These are phyloP conservation scores for Acrocephalus kingi DNA, from an alignment of 2,113 vertebrate species.

Conservation along the genomic window DNA sequence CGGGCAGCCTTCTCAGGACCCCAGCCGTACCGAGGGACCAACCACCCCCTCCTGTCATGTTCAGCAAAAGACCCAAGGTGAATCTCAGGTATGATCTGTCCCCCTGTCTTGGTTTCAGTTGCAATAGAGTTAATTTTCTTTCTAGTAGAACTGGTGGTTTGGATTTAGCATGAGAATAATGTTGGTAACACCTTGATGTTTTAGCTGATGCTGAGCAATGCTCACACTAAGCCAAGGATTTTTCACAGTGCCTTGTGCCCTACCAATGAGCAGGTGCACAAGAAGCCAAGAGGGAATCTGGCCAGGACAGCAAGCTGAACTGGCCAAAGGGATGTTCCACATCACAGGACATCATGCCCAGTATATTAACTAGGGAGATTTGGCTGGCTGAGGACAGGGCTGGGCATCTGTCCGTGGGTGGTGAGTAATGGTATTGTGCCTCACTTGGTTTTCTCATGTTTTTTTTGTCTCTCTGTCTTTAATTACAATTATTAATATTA, in stretches of 20 bases:
- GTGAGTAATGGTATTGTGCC: background rate
- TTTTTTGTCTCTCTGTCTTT: background rate
- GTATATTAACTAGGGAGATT: background rate
- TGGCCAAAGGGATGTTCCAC: background rate
- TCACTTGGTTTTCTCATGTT: background rate
- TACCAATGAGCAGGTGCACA: background rate
- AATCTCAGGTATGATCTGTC: background rate
- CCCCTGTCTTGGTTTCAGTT: background rate
- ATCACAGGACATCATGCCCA: background rate
- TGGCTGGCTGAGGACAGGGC: background rate
- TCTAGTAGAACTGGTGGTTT: background rate
- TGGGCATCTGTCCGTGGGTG: background rate
- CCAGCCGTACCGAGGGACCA: rapidly evolving
- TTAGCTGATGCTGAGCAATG: background rate
- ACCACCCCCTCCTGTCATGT: background rate
- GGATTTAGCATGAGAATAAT: background rate
- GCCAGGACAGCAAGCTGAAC: background rate
- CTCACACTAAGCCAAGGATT: background rate
- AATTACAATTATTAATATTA: background rate
- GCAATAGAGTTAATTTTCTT: background rate
- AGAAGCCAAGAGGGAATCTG: background rate
- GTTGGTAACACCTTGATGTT: background rate
- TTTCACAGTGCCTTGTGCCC: background rate
- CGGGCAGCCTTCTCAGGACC: background rate
- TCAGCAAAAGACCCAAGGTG: background rate